Conservation (phyloP, 1,140 invertebrate species). For the Pinna nobilis region DNA sequence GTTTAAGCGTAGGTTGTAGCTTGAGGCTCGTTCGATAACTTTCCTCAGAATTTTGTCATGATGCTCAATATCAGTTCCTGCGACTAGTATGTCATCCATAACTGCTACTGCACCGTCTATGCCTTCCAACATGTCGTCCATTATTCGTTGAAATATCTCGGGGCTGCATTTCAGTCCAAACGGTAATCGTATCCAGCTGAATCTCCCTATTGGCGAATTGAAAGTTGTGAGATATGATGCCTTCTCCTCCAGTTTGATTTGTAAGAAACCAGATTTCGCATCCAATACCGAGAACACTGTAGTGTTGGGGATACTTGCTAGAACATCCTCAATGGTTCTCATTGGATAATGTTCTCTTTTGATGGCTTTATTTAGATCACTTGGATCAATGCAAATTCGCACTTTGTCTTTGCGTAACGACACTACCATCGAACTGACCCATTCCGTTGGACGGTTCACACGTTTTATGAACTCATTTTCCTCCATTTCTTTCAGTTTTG, state of each 20-base stretch:
- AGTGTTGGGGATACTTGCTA: conserved; percentile 35
- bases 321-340: conserved; percentile 32
- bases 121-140: conserved; percentile 34
- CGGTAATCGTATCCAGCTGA: conserved; percentile 50
- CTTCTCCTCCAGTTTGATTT: conserved; percentile 35
- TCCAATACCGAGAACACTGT: conserved; percentile 57
- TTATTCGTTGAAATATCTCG: conserved; percentile 30
- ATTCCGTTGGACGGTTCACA: conserved; percentile 41
- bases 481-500: conserved; percentile 43
- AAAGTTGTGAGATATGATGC: conserved; percentile 29
- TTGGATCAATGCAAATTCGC: conserved; percentile 38
- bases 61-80: conserved; percentile 26
- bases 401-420: conserved; percentile 51
- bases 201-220: conserved; percentile 36
- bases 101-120: conserved; percentile 48
- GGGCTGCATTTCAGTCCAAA: conserved; percentile 46
- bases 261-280: conserved; percentile 42
- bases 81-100: conserved; percentile 68
- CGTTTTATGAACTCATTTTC: conserved; percentile 30
- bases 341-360: conserved; percentile 29
- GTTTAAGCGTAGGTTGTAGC: conserved; percentile 53
- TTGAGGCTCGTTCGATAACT: conserved; percentile 69
- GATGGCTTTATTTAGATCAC: conserved; percentile 40
- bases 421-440: conserved; percentile 46
- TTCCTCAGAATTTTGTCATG: conserved; percentile 47